Conservation (phyloP, 2,797 vertebrate genomes). For the Dendrocincla tyrannina region DNA sequence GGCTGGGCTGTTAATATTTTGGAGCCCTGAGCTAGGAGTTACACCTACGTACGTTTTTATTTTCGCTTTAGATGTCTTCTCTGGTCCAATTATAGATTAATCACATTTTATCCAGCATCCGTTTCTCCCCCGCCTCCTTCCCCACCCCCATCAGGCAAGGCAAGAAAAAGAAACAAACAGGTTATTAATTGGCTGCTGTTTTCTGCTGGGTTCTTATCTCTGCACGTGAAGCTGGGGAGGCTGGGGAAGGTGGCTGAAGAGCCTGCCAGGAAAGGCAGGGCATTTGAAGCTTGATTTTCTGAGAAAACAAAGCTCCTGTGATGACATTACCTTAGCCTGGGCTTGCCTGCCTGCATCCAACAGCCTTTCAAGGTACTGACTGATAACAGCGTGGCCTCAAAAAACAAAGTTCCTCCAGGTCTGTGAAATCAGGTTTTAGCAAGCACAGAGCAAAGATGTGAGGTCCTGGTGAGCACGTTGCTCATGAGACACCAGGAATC, state of each 20-base stretch:
- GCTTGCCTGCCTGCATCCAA: neutral
- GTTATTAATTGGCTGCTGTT: slow-evolving; percentile 43
- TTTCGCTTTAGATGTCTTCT: slow-evolving; percentile 43
- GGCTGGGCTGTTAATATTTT: slow-evolving; percentile 38
- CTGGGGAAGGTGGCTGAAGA: neutral
- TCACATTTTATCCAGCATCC: slow-evolving; percentile 45
- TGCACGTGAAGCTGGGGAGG: neutral
- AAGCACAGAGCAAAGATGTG: neutral
- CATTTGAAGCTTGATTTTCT: neutral
- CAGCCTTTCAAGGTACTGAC: neutral
- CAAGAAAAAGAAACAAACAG: neutral
- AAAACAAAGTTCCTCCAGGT: neutral
- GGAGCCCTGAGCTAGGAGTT: slow-evolving; percentile 38
- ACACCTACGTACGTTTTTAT: slow-evolving; percentile 58
- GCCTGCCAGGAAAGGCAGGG: neutral
- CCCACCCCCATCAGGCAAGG: slow-evolving; percentile 5
- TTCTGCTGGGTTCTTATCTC: slow-evolving; percentile 1
- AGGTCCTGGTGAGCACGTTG: neutral
- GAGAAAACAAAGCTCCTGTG: neutral
- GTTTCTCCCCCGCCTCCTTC: slow-evolving; percentile 17
- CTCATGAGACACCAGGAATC: neutral
- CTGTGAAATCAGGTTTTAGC: neutral
- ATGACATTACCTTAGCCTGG: neutral
- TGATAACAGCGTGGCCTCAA: neutral
- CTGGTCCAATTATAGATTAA: slow-evolving; percentile 64